Conservation (phyloP, 2,797 vertebrate species). For the Typhlichthys eigenmanni region DNA sequence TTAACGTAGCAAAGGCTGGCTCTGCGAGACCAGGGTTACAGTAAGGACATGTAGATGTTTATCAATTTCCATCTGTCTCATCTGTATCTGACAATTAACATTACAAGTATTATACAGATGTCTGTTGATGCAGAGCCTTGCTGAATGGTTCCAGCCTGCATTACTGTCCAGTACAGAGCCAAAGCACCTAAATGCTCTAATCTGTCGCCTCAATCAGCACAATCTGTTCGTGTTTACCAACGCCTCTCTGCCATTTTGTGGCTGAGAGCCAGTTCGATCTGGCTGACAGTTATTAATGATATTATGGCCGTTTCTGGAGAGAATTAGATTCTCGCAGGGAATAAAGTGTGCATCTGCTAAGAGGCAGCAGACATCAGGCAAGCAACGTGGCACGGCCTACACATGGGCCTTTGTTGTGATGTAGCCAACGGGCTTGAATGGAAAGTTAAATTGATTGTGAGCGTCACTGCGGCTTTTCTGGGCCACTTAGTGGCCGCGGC, state of each 20-base stretch:
- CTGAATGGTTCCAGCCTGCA: constrained; percentile 30
- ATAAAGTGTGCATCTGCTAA: constrained; percentile 21
- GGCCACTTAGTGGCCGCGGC: constrained; percentile 53
- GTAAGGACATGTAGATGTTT: too few species aligned
- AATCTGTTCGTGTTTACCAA: constrained; percentile 48
- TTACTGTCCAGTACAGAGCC: constrained; percentile 27
- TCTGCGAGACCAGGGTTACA: background rate
- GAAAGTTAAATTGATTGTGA: constrained; percentile 69
- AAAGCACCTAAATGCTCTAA: constrained; percentile 44
- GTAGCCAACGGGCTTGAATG: constrained; percentile 49
- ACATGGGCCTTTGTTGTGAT: constrained; percentile 44
- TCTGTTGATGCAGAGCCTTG: constrained; percentile 20
- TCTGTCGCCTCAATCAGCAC: constrained; percentile 57
- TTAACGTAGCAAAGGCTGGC: too few species aligned
- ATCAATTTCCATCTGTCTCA: too few species aligned
- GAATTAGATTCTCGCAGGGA: constrained; percentile 25
- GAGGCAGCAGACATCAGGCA: too few species aligned
- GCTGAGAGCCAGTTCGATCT: constrained; percentile 32
- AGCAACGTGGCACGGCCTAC: background rate
- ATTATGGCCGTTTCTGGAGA: constrained; percentile 48
- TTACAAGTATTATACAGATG: constrained; percentile 24
- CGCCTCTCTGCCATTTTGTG: constrained; percentile 22
- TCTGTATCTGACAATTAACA: too few species aligned
- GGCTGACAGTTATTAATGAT: constrained; percentile 44
- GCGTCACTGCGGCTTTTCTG: constrained; percentile 45